These are phyloP conservation scores for Diarsia dahlii DNA, from an alignment of 2,888 invertebrate genomes.

Conservation along the genomic window DNA sequence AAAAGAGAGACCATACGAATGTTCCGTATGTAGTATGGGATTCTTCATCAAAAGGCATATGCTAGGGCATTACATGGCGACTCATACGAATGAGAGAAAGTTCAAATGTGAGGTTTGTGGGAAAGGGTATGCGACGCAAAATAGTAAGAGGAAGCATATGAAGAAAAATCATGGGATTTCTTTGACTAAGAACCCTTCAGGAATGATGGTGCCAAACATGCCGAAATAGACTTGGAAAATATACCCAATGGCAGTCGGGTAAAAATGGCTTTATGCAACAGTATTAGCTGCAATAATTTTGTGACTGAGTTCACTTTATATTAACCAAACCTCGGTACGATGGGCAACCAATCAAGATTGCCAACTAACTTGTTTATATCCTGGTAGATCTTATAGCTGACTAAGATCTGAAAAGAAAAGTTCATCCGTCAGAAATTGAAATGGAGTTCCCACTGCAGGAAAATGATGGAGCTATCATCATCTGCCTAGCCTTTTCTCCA, in stretches of 20 bases:
- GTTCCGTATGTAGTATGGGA: conserved; percentile 86
- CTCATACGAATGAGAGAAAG: conserved; percentile 88
- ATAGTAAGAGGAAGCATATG: conserved; percentile 85
- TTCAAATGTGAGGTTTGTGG: conserved; percentile 92
- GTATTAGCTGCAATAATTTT: conserved; percentile 20
- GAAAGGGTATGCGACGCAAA: conserved; percentile 88
- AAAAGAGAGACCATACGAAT: conserved; percentile 85
- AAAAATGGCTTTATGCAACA: neutral
- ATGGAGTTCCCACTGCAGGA: neutral
- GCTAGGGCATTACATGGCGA: conserved; percentile 87
- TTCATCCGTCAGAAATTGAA: neutral
- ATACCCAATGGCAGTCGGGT: neutral
- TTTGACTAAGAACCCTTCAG: conserved; percentile 46
- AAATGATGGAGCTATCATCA: neutral
- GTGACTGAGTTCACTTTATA: neutral
- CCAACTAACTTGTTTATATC: neutral
- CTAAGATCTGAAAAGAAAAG: neutral
- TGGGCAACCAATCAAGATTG: neutral
- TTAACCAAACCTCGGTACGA: neutral
- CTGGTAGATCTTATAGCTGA: neutral
- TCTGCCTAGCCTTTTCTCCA: too few relatives aligned
- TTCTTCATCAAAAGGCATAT: conserved; percentile 88
- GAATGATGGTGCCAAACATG: conserved; percentile 52
- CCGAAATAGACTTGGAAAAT: conserved; percentile 37
- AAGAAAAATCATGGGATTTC: conserved; percentile 84